These are phyloP conservation scores for Nysson spinosus DNA, from an alignment of 2,888 invertebrate genomes.

Conservation along the genomic window DNA sequence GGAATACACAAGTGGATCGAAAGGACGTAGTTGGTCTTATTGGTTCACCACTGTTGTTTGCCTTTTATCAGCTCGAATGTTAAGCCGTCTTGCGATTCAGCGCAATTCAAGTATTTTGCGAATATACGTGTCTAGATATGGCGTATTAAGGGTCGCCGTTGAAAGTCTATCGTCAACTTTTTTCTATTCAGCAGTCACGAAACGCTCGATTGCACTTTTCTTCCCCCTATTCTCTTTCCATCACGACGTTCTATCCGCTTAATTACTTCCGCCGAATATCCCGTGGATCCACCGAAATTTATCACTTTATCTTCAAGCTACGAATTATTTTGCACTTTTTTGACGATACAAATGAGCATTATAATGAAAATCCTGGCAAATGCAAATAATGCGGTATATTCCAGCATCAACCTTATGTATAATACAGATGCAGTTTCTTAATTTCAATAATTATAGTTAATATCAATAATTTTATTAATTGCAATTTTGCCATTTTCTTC, in stretches of 20 bases:
- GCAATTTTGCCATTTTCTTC: no score
- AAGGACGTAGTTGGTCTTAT: background rate
- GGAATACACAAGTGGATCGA: no score
- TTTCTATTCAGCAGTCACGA: slow-evolving; percentile 36
- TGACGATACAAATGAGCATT: background rate
- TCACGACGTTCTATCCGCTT: background rate
- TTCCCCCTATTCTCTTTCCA: background rate
- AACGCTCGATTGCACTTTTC: slow-evolving; percentile 32
- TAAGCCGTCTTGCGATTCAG: slow-evolving; percentile 24
- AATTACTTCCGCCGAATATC: slow-evolving; percentile 6
- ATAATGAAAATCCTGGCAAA: no score
- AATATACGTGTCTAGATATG: slow-evolving; percentile 4
- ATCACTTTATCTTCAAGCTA: background rate
- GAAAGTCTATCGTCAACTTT: slow-evolving; percentile 27
- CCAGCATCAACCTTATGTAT: no score
- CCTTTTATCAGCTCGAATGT: background rate
- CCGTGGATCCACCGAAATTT: background rate
- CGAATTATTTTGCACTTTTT: background rate
- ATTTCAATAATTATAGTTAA: no score
- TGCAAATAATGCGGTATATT: no score
- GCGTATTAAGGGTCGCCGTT: slow-evolving; percentile 14
- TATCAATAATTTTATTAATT: no score
- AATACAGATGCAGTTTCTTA: no score
- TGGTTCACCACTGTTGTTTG: background rate
- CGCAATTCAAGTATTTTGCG: slow-evolving; percentile 25